Evolutionary conservation across 2,113 vertebrate genomes (phyloP), one percentile per base, ranked within the genome.

Genomic region (Eulemur rufifrons): DNA sequence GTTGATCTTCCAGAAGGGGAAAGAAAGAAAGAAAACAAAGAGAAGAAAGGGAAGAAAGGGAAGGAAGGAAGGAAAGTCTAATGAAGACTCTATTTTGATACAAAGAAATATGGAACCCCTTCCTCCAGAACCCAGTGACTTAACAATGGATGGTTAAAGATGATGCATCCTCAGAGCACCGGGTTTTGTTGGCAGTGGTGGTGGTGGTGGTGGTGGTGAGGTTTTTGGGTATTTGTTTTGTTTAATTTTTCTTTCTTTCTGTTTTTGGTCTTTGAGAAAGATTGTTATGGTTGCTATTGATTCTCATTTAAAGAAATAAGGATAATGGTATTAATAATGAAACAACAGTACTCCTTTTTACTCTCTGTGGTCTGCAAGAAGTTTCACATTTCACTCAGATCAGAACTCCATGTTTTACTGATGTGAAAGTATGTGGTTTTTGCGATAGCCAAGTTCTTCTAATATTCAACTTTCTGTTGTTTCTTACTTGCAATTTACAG

Each of bases 381-480:
- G 98, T 98, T 98, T 98, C 98, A 90, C 93, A 97, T 98, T 98
- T 98, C 98, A 99, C 97, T 98, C 98, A 95, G 92, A 98, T 97
- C 97, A 98, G 78, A 98, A 98, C 98, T 98, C 96, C 88, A 97
- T 95, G 94, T 98, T 99, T 98, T 99, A 98, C 98, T 98, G 98
- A 99, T 98, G 97, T 98, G 98, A 99, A 99, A 98, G 98, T 97
- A 95, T 98, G 98, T 97, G 98, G 98, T 98, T 98, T 98, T 89
- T 95, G 95, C 34, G 94, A 98, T 97, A 98, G 97, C 85, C 95
- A 96, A 96, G 98, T 98, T 98, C 98, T 98, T 98, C 98, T 98
- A 98, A 98, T 98, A 98, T 98, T 98, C 71, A 59, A 97, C 97
- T 98, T 98, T 98, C 98, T 98, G 98, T 98, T 98, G 98, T 98